phyloP scores from a whole-genome alignment of 2,888 invertebrate species.

The Nephrotoma flavescens region DNA sequence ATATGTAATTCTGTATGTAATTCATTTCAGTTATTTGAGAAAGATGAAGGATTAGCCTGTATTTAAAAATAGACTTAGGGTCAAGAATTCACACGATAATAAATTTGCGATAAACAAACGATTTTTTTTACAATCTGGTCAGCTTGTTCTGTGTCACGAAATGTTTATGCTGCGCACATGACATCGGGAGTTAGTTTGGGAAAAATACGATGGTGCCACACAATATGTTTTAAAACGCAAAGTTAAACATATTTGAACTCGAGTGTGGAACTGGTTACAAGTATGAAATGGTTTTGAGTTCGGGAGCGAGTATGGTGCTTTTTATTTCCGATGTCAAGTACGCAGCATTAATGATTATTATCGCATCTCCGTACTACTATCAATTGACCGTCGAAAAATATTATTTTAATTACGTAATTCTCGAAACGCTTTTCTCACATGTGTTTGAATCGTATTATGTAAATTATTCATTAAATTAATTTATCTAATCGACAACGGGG shows the following conservation, averaged over 20 bases:
- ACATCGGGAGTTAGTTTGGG: too few relatives aligned
- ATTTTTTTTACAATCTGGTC: neutral
- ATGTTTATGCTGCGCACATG: too few relatives aligned
- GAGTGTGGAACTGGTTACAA: too few relatives aligned
- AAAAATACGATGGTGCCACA: too few relatives aligned
- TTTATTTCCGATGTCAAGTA: too few relatives aligned
- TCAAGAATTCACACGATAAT: neutral
- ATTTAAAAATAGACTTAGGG: neutral
- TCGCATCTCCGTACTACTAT: neutral
- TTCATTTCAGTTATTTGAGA: neutral
- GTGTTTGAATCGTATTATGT: neutral
- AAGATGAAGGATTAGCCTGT: neutral
- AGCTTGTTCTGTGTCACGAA: too few relatives aligned
- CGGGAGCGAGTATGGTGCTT: too few relatives aligned
- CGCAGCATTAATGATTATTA: too few relatives aligned
- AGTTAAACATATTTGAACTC: too few relatives aligned
- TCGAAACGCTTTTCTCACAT: neutral
- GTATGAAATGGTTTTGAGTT: too few relatives aligned
- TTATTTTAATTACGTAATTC: neutral
- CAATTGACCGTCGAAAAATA: neutral
- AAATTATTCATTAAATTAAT: neutral
- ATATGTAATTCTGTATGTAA: neutral
- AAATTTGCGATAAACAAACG: neutral
- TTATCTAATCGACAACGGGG: too few relatives aligned
- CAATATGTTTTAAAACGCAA: too few relatives aligned